These are phyloP conservation scores for Tapirus terrestris DNA, from an alignment of 2,113 vertebrate species.

Conservation along the genomic window DNA sequence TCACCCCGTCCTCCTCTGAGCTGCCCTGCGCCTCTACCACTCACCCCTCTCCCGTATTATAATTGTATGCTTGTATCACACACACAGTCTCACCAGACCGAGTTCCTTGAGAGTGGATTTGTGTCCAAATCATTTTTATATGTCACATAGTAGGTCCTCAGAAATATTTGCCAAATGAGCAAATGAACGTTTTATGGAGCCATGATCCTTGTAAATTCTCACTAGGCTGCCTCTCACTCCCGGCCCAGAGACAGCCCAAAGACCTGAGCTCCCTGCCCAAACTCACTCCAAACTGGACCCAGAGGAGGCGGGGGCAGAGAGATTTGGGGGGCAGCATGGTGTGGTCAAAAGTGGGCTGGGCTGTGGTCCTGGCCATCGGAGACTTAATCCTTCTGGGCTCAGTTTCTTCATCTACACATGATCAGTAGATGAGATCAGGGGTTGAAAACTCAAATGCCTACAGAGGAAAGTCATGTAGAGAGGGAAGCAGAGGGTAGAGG, in stretches of 20 bases:
- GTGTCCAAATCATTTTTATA: background rate
- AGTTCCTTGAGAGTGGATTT: background rate
- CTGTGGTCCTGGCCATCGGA: background rate
- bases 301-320: background rate
- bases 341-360: background rate
- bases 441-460: background rate
- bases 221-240: background rate
- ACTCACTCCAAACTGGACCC: background rate
- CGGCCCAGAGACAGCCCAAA: background rate
- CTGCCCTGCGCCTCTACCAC: background rate
- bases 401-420: background rate
- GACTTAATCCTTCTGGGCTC: background rate
- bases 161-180: constrained; percentile 1
- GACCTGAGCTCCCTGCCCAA: background rate
- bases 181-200: background rate
- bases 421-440: background rate
- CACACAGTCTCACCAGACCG: background rate
- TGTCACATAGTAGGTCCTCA: constrained; percentile 20
- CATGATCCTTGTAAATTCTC: background rate
- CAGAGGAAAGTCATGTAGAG: background rate
- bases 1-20: background rate
- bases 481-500: background rate
- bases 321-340: too few relatives aligned
- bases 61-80: background rate
- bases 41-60: background rate